These are phyloP conservation scores for Chaetoderma sp. DNA, from an alignment of 2,888 invertebrate species.

Conservation along the genomic window DNA sequence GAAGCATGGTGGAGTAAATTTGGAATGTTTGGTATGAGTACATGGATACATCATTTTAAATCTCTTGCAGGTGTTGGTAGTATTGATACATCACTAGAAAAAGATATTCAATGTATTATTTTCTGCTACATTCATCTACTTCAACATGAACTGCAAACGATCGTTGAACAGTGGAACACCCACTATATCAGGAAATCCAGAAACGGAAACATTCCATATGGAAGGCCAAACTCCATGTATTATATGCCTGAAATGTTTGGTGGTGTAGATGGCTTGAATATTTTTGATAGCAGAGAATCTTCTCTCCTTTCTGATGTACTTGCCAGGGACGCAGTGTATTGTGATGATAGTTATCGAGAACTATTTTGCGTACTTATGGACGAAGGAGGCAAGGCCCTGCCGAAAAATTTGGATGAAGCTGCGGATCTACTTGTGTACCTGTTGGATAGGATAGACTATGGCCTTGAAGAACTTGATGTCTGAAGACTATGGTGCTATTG, in stretches of 20 bases:
- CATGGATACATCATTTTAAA: not conserved
- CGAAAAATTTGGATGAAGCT: not conserved
- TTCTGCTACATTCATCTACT: not conserved
- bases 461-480: too few species aligned
- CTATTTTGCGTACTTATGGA: not conserved
- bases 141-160: not conserved
- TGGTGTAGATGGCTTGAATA: not conserved
- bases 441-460: too few species aligned
- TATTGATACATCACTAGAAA: not conserved
- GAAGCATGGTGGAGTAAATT: slow-evolving; percentile 11
- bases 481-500: too few species aligned
- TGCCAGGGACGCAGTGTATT: not conserved
- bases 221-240: not conserved
- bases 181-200: not conserved
- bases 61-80: not conserved
- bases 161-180: slow-evolving; percentile 1
- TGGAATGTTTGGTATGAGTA: not conserved
- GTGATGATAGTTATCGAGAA: not conserved
- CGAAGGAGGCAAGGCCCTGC: not conserved
- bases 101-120: not conserved
- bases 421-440: too few species aligned
- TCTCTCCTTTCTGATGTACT: not conserved
- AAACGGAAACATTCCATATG: too few species aligned
- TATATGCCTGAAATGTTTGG: not conserved
- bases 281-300: not conserved